A percentile compares a stretch with the other conserved stretches of the same genome.
Conservation (phyloP, 2,797 vertebrate species). For the Hydrocynus forskahlii region DNA sequence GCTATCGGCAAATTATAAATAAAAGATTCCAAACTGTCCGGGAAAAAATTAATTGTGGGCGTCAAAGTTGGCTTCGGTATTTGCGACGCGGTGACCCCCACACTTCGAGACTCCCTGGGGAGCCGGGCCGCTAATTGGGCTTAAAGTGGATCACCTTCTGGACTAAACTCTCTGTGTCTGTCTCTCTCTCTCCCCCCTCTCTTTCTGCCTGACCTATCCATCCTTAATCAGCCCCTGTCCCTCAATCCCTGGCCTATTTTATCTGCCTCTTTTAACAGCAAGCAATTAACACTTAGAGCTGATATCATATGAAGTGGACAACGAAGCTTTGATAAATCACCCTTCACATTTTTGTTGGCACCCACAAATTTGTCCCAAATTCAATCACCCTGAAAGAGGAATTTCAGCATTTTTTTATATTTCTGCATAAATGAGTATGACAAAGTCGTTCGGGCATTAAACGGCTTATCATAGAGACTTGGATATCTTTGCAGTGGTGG, state of each 20-base stretch:
- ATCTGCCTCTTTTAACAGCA: conserved; percentile 7
- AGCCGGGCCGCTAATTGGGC: not conserved
- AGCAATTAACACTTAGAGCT: not conserved
- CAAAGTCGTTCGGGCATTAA: too few relatives aligned
- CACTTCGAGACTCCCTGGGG: not conserved
- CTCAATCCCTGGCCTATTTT: conserved; percentile 8
- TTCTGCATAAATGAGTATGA: too few relatives aligned
- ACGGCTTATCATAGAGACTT: too few relatives aligned
- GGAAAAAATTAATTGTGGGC: conserved; percentile 36
- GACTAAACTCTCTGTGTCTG: not conserved
- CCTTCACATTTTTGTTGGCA: not conserved
- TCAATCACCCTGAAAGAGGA: not conserved
- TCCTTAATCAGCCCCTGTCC: not conserved
- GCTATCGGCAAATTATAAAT: conserved; percentile 66
- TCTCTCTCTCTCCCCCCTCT: not conserved
- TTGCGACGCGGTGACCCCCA: not conserved
- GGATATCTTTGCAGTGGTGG: too few relatives aligned
- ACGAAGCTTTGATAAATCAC: not conserved
- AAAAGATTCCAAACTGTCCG: conserved; percentile 54
- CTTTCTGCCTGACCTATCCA: not conserved
- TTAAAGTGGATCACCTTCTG: not conserved
- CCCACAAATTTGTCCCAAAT: not conserved
- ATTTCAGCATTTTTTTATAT: too few relatives aligned
- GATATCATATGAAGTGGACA: conserved; percentile 3
- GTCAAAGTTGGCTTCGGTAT: conserved; percentile 16